Evolutionary conservation across 1,140 invertebrate genomes (phyloP).

Genomic region (Zophobas morio): DNA sequence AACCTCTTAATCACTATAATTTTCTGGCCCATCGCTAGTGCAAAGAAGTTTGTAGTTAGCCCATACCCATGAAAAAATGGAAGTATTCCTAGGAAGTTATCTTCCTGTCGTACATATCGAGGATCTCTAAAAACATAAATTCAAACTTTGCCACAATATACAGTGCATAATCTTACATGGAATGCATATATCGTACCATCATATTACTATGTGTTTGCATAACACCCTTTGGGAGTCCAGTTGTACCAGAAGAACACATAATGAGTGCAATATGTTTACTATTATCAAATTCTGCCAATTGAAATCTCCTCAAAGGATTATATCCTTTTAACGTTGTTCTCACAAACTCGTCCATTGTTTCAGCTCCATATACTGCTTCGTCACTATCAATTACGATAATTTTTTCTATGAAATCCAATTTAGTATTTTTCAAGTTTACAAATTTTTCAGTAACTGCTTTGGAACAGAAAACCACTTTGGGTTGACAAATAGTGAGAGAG

Average conservation of each 20-base stretch:
- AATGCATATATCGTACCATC: constrained; percentile 47
- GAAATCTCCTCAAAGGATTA: background rate
- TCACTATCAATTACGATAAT: constrained; percentile 55
- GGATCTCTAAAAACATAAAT: constrained; percentile 50
- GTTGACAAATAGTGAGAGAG: constrained; percentile 69
- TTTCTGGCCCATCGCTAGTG: constrained; percentile 19
- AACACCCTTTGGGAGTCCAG: constrained; percentile 84
- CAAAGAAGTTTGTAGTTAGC: constrained; percentile 40
- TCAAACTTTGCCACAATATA: constrained; percentile 7
- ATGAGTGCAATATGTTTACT: constrained; percentile 64
- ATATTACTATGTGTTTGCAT: constrained; percentile 78
- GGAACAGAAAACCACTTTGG: constrained; percentile 68
- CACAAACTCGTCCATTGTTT: background rate
- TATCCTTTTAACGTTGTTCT: background rate
- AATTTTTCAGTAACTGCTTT: constrained; percentile 52
- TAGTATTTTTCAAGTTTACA: constrained; percentile 22
- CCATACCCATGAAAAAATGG: constrained; percentile 63
- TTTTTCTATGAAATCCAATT: constrained; percentile 49
- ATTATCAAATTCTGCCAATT: constrained; percentile 43
- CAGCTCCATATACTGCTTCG: background rate
- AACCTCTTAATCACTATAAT: constrained; percentile 69
- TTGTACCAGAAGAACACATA: constrained; percentile 77
- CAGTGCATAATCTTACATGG: constrained; percentile 37
- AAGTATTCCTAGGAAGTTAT: constrained; percentile 51
- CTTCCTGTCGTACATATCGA: constrained; percentile 5